These are phyloP conservation scores for Limnephilus lunatus DNA, from an alignment of 2,888 invertebrate species.

Conservation along the genomic window DNA sequence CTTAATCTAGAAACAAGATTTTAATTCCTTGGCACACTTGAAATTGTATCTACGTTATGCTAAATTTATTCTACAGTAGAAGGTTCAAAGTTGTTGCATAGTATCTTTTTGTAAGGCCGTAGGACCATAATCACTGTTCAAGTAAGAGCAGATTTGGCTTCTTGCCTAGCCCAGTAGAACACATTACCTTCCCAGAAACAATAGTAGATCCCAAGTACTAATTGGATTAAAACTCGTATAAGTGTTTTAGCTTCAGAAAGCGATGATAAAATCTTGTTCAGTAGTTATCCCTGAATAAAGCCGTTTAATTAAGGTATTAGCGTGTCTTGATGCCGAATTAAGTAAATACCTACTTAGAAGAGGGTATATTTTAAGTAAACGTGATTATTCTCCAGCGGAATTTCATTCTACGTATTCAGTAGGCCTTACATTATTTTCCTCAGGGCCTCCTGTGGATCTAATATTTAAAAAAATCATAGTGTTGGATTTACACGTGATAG, in stretches of 20 bases:
- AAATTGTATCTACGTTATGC: too few species aligned
- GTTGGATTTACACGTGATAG: too few species aligned
- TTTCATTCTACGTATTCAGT: neutral
- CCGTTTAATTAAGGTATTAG: neutral
- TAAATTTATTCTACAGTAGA: neutral
- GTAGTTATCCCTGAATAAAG: neutral
- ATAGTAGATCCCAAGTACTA: neutral
- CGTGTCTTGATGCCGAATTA: neutral
- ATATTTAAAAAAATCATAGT: too few species aligned
- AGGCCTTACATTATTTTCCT: neutral
- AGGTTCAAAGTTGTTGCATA: neutral
- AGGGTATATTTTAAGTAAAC: neutral
- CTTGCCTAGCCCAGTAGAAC: neutral
- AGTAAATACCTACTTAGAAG: neutral
- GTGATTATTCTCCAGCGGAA: neutral
- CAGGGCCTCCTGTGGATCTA: too few species aligned
- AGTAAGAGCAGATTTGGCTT: slow-evolving; percentile 22
- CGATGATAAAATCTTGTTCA: neutral
- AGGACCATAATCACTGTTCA: neutral
- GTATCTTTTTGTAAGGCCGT: neutral
- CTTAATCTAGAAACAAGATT: too few species aligned
- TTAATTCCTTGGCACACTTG: too few species aligned
- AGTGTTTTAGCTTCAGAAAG: neutral
- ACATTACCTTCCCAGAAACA: neutral
- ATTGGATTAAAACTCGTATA: slow-evolving; percentile 10